Conservation (phyloP, 2,797 vertebrate genomes). For the Oryzias dopingdopingensis region DNA sequence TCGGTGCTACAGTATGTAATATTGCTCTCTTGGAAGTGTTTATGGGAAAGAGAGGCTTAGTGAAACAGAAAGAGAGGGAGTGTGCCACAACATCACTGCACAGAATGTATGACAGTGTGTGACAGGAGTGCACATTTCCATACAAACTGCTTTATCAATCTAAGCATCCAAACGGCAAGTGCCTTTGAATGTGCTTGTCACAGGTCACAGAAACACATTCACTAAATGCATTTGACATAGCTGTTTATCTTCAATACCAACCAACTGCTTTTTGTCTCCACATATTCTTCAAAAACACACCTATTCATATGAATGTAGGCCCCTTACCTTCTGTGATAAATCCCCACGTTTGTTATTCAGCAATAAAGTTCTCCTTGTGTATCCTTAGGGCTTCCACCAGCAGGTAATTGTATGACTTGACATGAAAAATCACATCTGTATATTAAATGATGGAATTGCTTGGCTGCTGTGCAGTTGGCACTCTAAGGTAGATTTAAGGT, state of each 20-base stretch:
- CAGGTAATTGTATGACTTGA: constrained; percentile 36
- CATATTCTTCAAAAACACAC: constrained; percentile 19
- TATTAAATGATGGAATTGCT: constrained; percentile 52
- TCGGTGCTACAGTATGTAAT: constrained; percentile 7
- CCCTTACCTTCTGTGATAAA: constrained; percentile 26
- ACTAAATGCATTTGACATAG: constrained; percentile 57
- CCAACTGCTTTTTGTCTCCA: constrained; percentile 7
- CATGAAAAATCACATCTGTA: constrained; percentile 39
- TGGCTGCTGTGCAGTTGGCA: background rate
- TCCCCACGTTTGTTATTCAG: constrained; percentile 4
- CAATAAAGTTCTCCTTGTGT: constrained; percentile 34
- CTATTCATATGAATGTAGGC: constrained; percentile 14
- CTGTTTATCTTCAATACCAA: constrained; percentile 41
- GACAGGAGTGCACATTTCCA: constrained; percentile 53
- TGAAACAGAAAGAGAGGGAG: constrained; percentile 11
- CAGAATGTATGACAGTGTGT: constrained; percentile 39
- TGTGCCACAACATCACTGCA: constrained; percentile 2
- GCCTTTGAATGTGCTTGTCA: constrained; percentile 46
- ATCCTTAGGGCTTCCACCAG: constrained; percentile 26
- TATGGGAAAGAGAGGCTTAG: background rate
- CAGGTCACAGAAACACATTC: constrained; percentile 50
- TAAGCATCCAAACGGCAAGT: constrained; percentile 56
- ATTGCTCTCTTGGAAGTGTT: constrained; percentile 6
- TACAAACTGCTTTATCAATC: constrained; percentile 62
- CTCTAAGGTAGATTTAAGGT: background rate